phyloP scores from a whole-genome alignment of 2,113 vertebrate genomes.

The Cardinalis cardinalis region DNA sequence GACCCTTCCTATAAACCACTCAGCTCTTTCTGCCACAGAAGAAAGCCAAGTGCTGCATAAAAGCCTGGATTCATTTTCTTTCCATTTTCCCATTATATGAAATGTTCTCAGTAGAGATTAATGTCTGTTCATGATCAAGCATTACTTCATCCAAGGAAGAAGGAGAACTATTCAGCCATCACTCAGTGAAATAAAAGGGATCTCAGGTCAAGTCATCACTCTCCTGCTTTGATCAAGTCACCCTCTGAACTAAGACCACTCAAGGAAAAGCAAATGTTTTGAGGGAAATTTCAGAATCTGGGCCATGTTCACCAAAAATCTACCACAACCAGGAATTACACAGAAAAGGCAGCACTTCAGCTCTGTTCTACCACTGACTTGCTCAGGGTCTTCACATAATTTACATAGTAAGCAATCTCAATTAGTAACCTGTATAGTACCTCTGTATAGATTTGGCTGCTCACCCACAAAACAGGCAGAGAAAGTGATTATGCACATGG shows the following conservation, averaged over 20 bases:
- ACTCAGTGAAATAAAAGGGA: constrained; percentile 13
- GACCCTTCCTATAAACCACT: background rate
- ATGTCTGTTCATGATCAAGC: background rate
- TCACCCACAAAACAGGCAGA: background rate
- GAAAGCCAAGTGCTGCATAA: background rate
- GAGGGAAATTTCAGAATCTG: background rate
- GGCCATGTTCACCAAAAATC: background rate
- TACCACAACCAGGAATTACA: background rate
- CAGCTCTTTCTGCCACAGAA: background rate
- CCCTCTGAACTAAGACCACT: background rate
- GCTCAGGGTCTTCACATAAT: background rate
- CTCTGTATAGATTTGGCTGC: background rate
- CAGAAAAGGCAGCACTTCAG: background rate
- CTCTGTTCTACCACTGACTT: background rate
- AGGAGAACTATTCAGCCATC: background rate
- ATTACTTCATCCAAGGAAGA: constrained; percentile 12
- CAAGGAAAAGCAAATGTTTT: background rate
- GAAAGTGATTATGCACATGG: background rate
- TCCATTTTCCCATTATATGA: background rate
- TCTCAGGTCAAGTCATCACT: background rate
- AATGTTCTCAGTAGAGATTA: constrained; percentile 18
- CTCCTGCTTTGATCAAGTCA: background rate
- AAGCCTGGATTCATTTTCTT: background rate
- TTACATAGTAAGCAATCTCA: background rate
- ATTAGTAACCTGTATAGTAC: background rate